phyloP scores from a whole-genome alignment of 1,140 invertebrate species.

The Elymnias hypermnestra region DNA sequence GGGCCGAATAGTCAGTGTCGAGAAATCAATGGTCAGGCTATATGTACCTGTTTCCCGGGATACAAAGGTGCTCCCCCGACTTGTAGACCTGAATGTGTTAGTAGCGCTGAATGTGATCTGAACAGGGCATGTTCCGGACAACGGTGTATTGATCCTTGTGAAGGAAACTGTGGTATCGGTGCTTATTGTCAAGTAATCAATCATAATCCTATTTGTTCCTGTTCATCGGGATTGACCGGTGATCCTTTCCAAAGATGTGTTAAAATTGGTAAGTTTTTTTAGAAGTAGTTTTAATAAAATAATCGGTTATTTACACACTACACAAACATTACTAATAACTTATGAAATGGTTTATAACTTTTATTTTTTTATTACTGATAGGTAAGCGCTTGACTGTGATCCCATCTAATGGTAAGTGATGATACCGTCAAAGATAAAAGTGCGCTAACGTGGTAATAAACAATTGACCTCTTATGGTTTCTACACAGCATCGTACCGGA shows the following conservation, averaged over 20 bases:
- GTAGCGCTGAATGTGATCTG: conserved; percentile 79
- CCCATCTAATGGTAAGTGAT: no score
- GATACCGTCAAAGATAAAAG: no score
- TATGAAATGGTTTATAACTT: no score
- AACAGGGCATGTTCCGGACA: conserved; percentile 79
- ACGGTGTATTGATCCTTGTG: conserved; percentile 80
- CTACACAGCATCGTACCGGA: no score
- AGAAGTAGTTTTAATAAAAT: no score
- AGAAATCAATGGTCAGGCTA: conserved; percentile 71
- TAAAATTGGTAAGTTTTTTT: conserved; percentile 77
- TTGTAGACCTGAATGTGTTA: conserved; percentile 79
- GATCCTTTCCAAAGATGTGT: conserved; percentile 82
- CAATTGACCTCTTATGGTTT: no score
- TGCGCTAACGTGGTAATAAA: no score
- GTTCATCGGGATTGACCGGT: conserved; percentile 79
- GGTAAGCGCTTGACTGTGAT: no score
- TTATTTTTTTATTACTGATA: no score
- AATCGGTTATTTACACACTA: no score
- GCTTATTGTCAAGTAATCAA: conserved; percentile 81
- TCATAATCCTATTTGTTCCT: conserved; percentile 88
- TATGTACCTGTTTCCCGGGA: conserved; percentile 80
- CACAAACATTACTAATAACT: no score
- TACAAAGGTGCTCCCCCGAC: conserved; percentile 78
- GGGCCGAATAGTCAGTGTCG: conserved; percentile 82
- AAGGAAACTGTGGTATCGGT: conserved; percentile 78